Evolutionary conservation across 2,113 vertebrate species (phyloP).

Genomic region (Podarcis cretensis): DNA sequence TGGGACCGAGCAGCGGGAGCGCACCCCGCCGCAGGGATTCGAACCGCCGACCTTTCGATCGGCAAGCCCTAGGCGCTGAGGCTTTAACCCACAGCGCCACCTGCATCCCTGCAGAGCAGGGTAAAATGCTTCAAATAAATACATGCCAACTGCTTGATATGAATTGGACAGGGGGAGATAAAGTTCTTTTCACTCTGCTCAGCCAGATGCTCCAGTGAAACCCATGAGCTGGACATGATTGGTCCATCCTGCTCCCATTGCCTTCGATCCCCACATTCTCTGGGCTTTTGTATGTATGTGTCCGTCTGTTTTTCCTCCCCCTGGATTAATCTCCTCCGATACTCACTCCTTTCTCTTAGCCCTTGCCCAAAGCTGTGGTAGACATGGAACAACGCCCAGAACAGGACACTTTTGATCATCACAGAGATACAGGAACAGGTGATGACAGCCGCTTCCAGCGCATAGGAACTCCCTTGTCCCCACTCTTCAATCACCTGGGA

Average conservation of each 20-base stretch:
- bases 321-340: not conserved
- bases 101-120: too few species aligned
- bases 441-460: slow-evolving; percentile 80
- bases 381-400: slow-evolving; percentile 79
- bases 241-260: too few species aligned
- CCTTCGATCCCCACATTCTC: not conserved
- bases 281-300: too few species aligned
- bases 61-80: too few species aligned
- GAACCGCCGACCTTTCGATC: too few species aligned
- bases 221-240: too few species aligned
- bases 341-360: slow-evolving; percentile 85
- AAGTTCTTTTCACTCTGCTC: not conserved
- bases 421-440: slow-evolving; percentile 80
- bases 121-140: not conserved
- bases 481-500: slow-evolving; percentile 76
- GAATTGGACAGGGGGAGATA: not conserved
- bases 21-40: too few species aligned
- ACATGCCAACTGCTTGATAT: not conserved
- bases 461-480: slow-evolving; percentile 74
- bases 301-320: too few species aligned
- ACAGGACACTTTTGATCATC: slow-evolving; percentile 79
- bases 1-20: too few species aligned
- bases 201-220: not conserved
- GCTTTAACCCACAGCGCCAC: too few species aligned
- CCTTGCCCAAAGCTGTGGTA: slow-evolving; percentile 83